These are phyloP conservation scores for Mus spretus DNA, from an alignment of 2,797 vertebrate genomes.

Conservation along the genomic window DNA sequence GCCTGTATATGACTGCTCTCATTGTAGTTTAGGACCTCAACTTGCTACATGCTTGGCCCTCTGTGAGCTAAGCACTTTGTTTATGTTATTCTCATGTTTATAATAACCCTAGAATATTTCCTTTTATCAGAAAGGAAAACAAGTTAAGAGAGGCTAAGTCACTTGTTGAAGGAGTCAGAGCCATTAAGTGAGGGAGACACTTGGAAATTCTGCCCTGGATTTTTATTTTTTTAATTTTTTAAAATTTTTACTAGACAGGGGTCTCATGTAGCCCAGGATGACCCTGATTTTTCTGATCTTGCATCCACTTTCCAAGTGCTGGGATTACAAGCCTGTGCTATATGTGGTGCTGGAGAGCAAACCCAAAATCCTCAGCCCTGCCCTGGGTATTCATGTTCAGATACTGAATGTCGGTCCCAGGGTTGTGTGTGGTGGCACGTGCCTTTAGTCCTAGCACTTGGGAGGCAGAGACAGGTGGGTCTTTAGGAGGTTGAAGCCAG, in stretches of 20 bases:
- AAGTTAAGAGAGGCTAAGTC: background rate
- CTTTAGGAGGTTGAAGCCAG: background rate
- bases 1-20: background rate
- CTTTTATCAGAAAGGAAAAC: constrained; percentile 12
- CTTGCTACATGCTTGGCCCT: background rate
- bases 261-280: background rate
- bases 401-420: background rate
- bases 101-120: background rate
- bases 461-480: background rate
- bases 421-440: background rate
- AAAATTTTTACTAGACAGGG: too few relatives aligned
- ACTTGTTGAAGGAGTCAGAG: background rate
- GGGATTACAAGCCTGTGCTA: background rate
- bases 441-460: background rate
- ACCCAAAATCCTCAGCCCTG: background rate
- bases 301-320: background rate
- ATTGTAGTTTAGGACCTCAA: background rate
- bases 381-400: background rate
- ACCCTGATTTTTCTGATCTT: background rate
- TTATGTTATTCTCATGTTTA: background rate
- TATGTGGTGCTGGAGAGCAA: background rate
- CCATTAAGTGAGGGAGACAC: background rate
- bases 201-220: background rate
- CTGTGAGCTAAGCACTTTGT: constrained; percentile 12
- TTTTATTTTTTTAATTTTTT: background rate